These are phyloP conservation scores for Heliconius congener DNA, from an alignment of 1,140 invertebrate species.

Conservation along the genomic window DNA sequence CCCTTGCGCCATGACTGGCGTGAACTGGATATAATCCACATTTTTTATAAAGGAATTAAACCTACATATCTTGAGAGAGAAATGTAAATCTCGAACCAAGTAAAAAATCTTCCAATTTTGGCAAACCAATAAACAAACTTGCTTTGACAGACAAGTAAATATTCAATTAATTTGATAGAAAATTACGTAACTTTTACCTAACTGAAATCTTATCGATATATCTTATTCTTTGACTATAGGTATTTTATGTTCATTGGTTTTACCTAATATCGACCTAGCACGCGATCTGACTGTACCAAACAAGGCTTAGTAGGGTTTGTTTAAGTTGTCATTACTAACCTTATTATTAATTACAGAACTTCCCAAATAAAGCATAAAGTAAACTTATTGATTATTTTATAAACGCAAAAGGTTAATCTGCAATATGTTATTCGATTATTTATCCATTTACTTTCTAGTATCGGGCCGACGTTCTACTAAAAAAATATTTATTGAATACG, in stretches of 20 bases:
- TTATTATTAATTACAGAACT: background rate
- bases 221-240: background rate
- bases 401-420: background rate
- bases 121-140: background rate
- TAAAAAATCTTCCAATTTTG: too few relatives aligned
- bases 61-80: too few relatives aligned
- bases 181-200: background rate
- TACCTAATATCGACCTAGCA: background rate
- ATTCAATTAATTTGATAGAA: background rate
- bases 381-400: background rate
- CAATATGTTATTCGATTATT: background rate
- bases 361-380: background rate
- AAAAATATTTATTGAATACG: background rate
- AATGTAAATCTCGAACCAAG: too few relatives aligned
- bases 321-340: too few relatives aligned
- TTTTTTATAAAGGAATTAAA: too few relatives aligned
- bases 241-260: background rate
- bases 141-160: background rate
- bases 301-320: too few relatives aligned
- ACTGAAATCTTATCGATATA: constrained; percentile 2
- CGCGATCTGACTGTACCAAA: background rate
- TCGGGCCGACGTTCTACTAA: background rate
- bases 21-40: too few relatives aligned
- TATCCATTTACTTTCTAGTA: background rate
- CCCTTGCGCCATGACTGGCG: too few relatives aligned